Base-by-base conservation (phyloP, 2,113 vertebrate genomes). In the Scophthalmus maximus region DNA sequence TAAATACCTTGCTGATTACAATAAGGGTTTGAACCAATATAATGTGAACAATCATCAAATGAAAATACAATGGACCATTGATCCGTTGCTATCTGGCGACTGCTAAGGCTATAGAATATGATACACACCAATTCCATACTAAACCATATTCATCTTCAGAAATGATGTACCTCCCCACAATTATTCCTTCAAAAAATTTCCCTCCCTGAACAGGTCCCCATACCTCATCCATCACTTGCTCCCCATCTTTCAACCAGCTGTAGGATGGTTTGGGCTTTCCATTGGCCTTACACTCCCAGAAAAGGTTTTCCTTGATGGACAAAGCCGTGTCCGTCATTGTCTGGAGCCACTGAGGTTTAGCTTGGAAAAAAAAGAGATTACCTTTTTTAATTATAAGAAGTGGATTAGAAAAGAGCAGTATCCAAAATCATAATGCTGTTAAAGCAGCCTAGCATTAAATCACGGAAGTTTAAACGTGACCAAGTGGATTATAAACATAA, bases 231-330 rank as follows among this genome's bases (percentile, higher is more conserved):
- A 69, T 27, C 23, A 98, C 59, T 7, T 91, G 90, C 8, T 95
- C 93, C 62, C 96, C 96, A 14, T 97, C 95, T 90, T 94, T 97
- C 87, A 97, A 62, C 97, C 97, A 99, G 78, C 94, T 94, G 76
- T 96, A 98, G 0, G 96, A 98, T 0, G 97, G 96, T 76, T 96
- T 97, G 2, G 97, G 96, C 42, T 97, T 98, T 14, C 97, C 97
- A 63, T 83, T 95, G 1, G 97, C 97, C 73, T 94, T 95, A 50
- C 97, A 99, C 49, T 97, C 96, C 97, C 97, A 99, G 38, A 87
- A 92, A 3, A 99, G 92, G 26, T 83, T 95, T 50, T 97, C 95
- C 66, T 95, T 95, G 3, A 99, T 95, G 20, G 96, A 95, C 55
- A 92, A 84, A 29, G 95, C 93, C 5, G 81, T 82, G 63, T 97